Evolutionary conservation across 2,888 invertebrate genomes (phyloP).

Genomic region (Leuctra nigra): DNA sequence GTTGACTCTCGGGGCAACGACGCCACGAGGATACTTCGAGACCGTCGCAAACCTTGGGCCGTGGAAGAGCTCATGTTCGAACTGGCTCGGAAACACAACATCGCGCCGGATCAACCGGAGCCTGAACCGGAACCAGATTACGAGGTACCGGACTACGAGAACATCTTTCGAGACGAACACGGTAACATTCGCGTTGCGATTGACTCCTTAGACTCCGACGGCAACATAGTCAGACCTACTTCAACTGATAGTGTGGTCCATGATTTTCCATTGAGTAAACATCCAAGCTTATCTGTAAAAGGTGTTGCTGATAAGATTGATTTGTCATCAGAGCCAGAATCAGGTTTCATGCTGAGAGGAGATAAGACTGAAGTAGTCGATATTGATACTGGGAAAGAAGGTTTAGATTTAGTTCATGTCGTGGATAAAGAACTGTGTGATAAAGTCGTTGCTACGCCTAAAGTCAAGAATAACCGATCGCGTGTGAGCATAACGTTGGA

Average conservation of each 20-base stretch:
- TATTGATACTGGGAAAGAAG: no score
- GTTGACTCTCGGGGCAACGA: conserved; percentile 10
- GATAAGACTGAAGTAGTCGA: background rate
- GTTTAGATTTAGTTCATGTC: no score
- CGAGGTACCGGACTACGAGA: background rate
- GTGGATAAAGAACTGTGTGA: no score
- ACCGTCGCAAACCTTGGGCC: conserved; percentile 38
- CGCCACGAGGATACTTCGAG: conserved; percentile 32
- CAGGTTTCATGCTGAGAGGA: background rate
- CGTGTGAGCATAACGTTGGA: no score
- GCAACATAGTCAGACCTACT: background rate
- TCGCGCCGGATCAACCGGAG: background rate
- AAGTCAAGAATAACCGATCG: no score
- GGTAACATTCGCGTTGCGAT: background rate
- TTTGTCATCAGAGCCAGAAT: background rate
- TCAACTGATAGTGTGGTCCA: no score
- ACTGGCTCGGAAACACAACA: conserved; percentile 31
- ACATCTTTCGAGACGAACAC: background rate
- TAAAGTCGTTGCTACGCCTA: no score
- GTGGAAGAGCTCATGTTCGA: conserved; percentile 37
- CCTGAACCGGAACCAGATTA: background rate
- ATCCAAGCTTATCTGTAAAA: background rate
- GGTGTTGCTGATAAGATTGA: conserved; percentile 1
- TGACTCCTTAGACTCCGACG: background rate
- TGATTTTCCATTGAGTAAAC: background rate